Base-by-base conservation (phyloP, 2,888 invertebrate species). In the Bellardia pandia region DNA sequence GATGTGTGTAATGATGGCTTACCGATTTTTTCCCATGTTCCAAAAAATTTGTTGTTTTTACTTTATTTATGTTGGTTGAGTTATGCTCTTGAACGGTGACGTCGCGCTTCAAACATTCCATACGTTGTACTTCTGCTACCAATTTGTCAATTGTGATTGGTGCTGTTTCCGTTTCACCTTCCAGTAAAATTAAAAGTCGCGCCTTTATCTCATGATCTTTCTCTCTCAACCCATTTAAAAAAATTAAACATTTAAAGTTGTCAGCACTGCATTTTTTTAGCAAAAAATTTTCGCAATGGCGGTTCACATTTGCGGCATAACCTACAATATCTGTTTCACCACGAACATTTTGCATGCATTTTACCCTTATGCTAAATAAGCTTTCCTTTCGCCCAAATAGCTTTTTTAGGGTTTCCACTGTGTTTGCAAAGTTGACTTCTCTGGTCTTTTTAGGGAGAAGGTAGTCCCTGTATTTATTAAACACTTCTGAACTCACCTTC, bases 231-330 rank as follows among this genome's bases (percentile, higher is more conserved):
- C 77, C 77, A 23, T 68, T 78, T 33, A 68, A 40, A 64, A 62
- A 62, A 30, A 74, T 74, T 23, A 74, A n/a, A 37, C 74, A 74
- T 60, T 74, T 74, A 30, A 74, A 66, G 23, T 76, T 76, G 64
- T 76, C 40, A 40, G 53, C 53, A 37, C 23, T 76, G 53, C 64
- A 76, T 75, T 58, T 72, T 8, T 56, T 4, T 11, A 89, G 62
- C 11, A 85, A 51, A 45, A 88, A 89, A 58, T 86, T 66, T 85
- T 86, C 86, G 56, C 85, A 88, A 14, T 45, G 42, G 37, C 60
- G 76, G 23, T 89, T 88, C 4, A 87, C 85, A 56, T 40, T 81
- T 56, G 68, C 77, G 77, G 68, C 48, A 69, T 79, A 71, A 79
- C 79, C 33, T 30, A 78, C 16, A 78, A 68, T 11, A 33, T 68